phyloP scores from a whole-genome alignment of 1,140 invertebrate genomes.

The Coenobita brevimanus region DNA sequence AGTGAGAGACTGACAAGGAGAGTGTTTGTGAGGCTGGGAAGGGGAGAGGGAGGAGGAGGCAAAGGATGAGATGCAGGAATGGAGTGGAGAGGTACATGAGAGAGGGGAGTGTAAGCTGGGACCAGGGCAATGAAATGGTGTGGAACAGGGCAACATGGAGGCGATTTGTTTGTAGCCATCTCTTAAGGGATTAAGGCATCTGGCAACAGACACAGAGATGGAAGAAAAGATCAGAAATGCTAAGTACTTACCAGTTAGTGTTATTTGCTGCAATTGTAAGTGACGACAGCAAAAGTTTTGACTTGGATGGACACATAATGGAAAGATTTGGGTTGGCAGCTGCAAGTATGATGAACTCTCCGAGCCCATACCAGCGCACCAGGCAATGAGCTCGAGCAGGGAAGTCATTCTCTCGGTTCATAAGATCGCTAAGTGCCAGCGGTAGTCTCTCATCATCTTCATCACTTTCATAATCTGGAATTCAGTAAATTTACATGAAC shows the following conservation, averaged over 20 bases:
- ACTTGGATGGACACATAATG: constrained; percentile 60
- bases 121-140: no score
- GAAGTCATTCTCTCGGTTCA: constrained; percentile 60
- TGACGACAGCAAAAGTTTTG: constrained; percentile 66
- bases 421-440: constrained; percentile 46
- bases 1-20: no score
- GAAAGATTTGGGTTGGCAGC: constrained; percentile 53
- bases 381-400: constrained; percentile 51
- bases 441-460: constrained; percentile 47
- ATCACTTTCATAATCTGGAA: constrained; percentile 32
- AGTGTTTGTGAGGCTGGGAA: no score
- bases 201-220: no score
- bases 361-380: constrained; percentile 64
- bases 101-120: no score
- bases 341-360: constrained; percentile 64
- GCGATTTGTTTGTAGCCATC: no score
- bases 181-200: no score
- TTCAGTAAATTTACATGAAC: neutral
- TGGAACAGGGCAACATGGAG: no score
- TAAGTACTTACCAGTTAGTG: constrained; percentile 63
- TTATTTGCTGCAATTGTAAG: constrained; percentile 66
- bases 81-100: no score
- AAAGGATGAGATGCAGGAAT: no score
- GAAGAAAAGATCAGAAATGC: neutral
- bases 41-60: no score